Evolutionary conservation across 2,797 vertebrate genomes (phyloP), one percentile per base, ranked within the genome.

Genomic region (Falco columbarius): DNA sequence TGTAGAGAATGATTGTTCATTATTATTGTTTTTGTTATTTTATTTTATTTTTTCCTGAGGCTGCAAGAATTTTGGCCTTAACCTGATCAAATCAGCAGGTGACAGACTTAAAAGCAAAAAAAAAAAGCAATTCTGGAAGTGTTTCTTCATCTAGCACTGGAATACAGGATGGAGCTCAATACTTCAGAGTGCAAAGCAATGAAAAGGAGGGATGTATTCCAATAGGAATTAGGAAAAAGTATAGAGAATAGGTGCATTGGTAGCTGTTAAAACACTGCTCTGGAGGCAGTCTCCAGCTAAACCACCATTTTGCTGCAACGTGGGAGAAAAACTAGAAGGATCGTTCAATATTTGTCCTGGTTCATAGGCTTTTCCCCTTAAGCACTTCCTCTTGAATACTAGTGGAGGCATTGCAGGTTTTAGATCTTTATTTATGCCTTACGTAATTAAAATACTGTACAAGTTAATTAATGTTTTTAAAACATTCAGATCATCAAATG

Each of bases 381-480:
- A 85, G 96, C 89, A 40, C 13, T 96, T 94, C 92, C 79, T 89
- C 81, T 89, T 91, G 84, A 76, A 75, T 68, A 7, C 80, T 59
- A 40, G 80, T 40, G 65, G 87, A 54, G 34, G 38, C 49, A 72
- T 58, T 94, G 76, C 89, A 94, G 68, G 71, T 89, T 96, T 97
- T 92, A 94, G 87, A 94, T 93, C 91, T 95, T 89, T 93, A 76
- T 89, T 94, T 93, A 94, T 92, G 75, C 59, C 72, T 74, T 65
- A 47, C 38, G 65, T 81, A 89, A 94, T 94, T 95, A 74, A 94
- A 91, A 92, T 72, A 74, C 72, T 30, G 14, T 72, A 16, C 22
- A 52, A 92, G 73, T 91, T 91, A 97, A 95, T 97, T 36, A 91
- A 86, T 70, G 65, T 34, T 91, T 93, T 95, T 83, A 34, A 91